These are phyloP conservation scores for Rhadinocentrus ornatus DNA, from an alignment of 2,797 vertebrate species.

Conservation along the genomic window DNA sequence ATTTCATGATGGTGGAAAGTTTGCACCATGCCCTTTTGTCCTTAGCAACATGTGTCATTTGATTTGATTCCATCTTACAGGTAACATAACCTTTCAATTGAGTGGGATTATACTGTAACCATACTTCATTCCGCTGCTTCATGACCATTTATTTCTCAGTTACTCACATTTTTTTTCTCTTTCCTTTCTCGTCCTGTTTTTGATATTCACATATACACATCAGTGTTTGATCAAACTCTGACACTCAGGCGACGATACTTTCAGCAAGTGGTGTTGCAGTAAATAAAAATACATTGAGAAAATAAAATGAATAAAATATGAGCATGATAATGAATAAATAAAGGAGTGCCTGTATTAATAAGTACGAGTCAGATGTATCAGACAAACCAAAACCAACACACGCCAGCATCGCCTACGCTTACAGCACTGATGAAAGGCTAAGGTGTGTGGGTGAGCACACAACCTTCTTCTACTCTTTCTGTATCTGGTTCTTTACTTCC, in stretches of 20 bases:
- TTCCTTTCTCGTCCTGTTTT: constrained; percentile 14
- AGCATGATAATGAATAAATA: constrained; percentile 80
- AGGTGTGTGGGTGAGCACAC: constrained; percentile 59
- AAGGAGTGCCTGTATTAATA: constrained; percentile 79
- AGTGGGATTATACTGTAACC: neutral
- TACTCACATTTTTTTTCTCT: constrained; percentile 5
- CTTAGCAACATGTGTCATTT: no score
- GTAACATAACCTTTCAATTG: neutral
- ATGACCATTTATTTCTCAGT: neutral
- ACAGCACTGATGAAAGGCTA: constrained; percentile 69
- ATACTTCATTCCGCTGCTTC: neutral
- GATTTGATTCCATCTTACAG: no score
- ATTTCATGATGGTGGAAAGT: constrained; percentile 5
- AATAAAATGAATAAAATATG: constrained; percentile 79
- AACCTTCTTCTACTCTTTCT: constrained; percentile 34
- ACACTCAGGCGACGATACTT: constrained; percentile 49
- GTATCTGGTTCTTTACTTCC: constrained; percentile 12
- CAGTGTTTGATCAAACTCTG: constrained; percentile 72
- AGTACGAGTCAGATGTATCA: constrained; percentile 63
- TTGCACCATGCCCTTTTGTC: neutral
- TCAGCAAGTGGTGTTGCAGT: constrained; percentile 56
- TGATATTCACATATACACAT: constrained; percentile 33
- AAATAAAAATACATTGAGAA: constrained; percentile 78
- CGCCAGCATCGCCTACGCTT: constrained; percentile 67
- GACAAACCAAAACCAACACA: constrained; percentile 64